Evolutionary conservation across 2,113 vertebrate genomes (phyloP).

Genomic region (Ammospiza caudacuta): DNA sequence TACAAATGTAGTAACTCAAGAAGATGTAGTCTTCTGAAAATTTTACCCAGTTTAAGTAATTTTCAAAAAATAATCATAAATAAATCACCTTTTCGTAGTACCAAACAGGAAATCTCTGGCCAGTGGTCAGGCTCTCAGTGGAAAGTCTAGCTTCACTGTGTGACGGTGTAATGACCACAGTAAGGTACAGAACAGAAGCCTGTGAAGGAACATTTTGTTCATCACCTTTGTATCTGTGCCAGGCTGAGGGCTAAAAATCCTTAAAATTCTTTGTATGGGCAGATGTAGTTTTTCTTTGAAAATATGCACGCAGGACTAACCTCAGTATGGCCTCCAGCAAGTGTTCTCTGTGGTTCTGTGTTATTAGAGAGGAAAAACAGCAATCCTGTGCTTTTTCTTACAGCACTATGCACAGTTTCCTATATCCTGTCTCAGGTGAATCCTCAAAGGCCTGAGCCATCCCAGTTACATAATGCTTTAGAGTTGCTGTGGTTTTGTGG

Average conservation of each 20-base stretch:
- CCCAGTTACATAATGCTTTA: neutral
- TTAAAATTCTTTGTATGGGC: neutral
- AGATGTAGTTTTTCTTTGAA: neutral
- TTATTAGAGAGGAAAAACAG: neutral
- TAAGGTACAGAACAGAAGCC: neutral
- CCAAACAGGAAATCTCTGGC: conserved; percentile 44
- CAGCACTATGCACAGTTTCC: neutral
- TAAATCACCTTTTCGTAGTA: conserved; percentile 44
- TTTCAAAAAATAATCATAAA: neutral
- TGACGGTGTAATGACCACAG: neutral
- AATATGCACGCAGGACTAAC: neutral
- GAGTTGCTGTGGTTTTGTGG: conserved; percentile 8
- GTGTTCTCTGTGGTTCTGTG: neutral
- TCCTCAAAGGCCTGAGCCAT: neutral
- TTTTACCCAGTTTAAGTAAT: neutral
- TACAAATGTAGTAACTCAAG: neutral
- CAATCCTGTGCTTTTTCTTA: neutral
- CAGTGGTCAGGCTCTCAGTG: conserved; percentile 43
- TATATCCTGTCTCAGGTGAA: neutral
- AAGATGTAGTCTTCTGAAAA: neutral
- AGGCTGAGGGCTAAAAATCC: neutral
- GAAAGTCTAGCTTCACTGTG: conserved; percentile 29
- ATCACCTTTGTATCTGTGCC: neutral
- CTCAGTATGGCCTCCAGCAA: neutral
- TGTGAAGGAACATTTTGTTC: conserved; percentile 19